Evolutionary conservation across 2,888 invertebrate species (phyloP).

Genomic region (Cerastis rubricosa): DNA sequence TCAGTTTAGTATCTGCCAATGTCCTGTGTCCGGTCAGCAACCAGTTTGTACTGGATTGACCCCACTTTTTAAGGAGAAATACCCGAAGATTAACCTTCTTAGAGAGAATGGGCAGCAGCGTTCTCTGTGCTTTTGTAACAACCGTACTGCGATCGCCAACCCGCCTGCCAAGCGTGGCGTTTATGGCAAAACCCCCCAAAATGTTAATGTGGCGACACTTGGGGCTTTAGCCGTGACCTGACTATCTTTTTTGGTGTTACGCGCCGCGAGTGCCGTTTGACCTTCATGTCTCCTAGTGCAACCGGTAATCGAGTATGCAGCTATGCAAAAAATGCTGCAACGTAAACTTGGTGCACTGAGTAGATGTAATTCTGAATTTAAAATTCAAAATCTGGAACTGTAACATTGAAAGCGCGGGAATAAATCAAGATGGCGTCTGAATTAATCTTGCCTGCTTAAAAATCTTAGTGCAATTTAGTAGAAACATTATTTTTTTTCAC

Average conservation of each 20-base stretch:
- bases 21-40: background rate
- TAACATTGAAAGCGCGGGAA: background rate
- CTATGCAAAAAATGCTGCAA: conserved; percentile 18
- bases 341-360: background rate
- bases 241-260: conserved; percentile 41
- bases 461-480: background rate
- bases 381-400: background rate
- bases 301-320: conserved; percentile 23
- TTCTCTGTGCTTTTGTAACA: too few relatives aligned
- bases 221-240: conserved; percentile 57
- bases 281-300: conserved; percentile 39
- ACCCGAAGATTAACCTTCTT: background rate
- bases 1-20: background rate
- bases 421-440: background rate
- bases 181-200: too few relatives aligned
- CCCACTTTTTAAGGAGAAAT: too few relatives aligned
- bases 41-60: too few relatives aligned
- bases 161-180: too few relatives aligned
- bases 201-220: too few relatives aligned
- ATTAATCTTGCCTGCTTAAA: background rate
- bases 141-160: too few relatives aligned
- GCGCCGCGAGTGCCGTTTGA: conserved; percentile 33
- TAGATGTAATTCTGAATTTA: background rate
- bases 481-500: too few relatives aligned
- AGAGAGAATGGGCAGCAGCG: too few relatives aligned